These are phyloP conservation scores for Oligia latruncula DNA, from an alignment of 2,888 invertebrate species.

Conservation along the genomic window DNA sequence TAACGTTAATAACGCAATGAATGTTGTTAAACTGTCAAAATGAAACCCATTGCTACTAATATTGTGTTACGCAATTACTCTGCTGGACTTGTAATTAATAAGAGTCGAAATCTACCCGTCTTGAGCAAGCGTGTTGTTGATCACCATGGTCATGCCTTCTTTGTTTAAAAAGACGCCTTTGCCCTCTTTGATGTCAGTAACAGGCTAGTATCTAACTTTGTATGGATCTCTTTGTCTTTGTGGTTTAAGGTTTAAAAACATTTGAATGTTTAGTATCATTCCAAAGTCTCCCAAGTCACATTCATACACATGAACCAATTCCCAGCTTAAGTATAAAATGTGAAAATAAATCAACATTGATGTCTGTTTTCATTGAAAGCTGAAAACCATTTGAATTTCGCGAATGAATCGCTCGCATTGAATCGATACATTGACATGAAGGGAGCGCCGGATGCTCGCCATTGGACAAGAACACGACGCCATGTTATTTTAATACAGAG, in stretches of 20 bases:
- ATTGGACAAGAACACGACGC: slow-evolving; percentile 66
- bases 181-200: not conserved
- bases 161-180: not conserved
- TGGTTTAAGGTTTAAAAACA: not conserved
- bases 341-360: slow-evolving; percentile 44
- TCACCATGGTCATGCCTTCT: not conserved
- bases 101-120: not conserved
- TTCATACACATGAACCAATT: slow-evolving; percentile 1
- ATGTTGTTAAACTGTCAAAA: no score
- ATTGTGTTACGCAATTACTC: no score
- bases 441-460: slow-evolving; percentile 64
- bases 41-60: no score
- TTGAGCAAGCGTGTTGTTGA: not conserved
- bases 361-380: slow-evolving; percentile 51
- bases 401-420: slow-evolving; percentile 62
- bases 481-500: slow-evolving; percentile 57
- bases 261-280: not conserved
- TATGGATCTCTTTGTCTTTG: not conserved
- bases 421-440: slow-evolving; percentile 61
- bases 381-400: slow-evolving; percentile 57
- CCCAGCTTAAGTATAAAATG: slow-evolving; percentile 1
- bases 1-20: no score
- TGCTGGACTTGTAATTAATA: not conserved
- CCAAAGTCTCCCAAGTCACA: not conserved
- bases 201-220: not conserved